Base-by-base conservation (phyloP, 2,113 vertebrate species). In the Elgaria multicarinata region DNA sequence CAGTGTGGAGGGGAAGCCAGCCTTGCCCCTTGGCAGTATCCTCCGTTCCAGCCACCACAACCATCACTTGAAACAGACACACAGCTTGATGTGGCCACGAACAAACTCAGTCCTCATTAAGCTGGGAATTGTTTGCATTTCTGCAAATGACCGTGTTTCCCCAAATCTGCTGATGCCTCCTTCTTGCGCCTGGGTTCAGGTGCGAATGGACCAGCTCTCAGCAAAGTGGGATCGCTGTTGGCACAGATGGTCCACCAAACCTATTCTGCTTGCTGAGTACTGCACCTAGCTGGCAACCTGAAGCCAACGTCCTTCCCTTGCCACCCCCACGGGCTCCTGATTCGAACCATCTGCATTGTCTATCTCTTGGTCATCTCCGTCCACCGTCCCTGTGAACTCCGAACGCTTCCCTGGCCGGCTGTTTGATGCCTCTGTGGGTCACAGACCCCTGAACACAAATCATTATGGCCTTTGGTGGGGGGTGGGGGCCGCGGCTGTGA, bases 391-490 rank as follows among this genome's bases (percentile, higher is more conserved):
- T 96, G 96, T 97, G 97, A 97, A 97, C 98, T 98, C 97, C 97
- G 98, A 98, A 97, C 97, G 98, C 98, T 99, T 99, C 98, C 97
- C 96, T 97, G 98, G 92, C 90, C 94, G 87, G 93, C 97, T 97
- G 97, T 98, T 98, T 98, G 96, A 98, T 98, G 98, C 98, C 98
- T 97, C 96, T 89, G 96, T 97, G 97, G 98, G 98, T 99, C 98
- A 98, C 96, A 96, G 96, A 98, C 98, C 98, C 97, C 96, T 89
- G 89, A 98, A 98, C 98, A 99, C 98, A 99, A 99, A 99, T 99
- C 98, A 99, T 97, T 96, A 96, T 97, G 96, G 96, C 94, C 96
- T 95, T 97, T 95, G 83, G 96, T 97, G 97, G 97, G 97, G 97
- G 95, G 97, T 94, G 96, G 95, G 97, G 96, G 96, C 96, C 88